These are phyloP conservation scores for Leucosticte australis DNA, from an alignment of 2,113 vertebrate genomes.

Conservation along the genomic window DNA sequence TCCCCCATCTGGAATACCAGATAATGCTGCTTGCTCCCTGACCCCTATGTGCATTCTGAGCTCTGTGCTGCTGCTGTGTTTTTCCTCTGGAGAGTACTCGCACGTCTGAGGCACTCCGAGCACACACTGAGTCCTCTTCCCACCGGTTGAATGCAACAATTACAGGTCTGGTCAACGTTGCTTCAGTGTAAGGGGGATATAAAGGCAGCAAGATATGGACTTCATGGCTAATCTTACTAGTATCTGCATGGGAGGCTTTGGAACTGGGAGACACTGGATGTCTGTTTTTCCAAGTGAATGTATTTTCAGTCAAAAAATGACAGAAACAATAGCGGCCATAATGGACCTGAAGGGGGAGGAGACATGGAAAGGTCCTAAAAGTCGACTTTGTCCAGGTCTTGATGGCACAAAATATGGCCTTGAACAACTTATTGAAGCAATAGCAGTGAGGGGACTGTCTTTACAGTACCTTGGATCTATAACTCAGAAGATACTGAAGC, in stretches of 20 bases:
- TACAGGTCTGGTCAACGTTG: not conserved
- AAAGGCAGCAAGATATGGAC: not conserved
- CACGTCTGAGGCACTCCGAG: not conserved
- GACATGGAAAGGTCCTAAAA: not conserved
- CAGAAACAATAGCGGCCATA: not conserved
- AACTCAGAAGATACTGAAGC: constrained; percentile 47
- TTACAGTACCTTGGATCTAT: constrained; percentile 23
- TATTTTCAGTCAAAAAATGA: constrained; percentile 45
- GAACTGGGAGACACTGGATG: constrained; percentile 13
- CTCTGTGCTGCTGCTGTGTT: not conserved
- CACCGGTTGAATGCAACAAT: not conserved
- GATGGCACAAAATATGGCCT: constrained; percentile 40
- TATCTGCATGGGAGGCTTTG: not conserved
- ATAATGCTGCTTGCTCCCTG: not conserved
- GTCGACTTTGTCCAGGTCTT: constrained; percentile 21
- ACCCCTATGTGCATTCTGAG: not conserved
- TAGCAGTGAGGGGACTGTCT: constrained; percentile 61
- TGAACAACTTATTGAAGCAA: constrained; percentile 70
- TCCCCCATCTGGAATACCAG: not conserved
- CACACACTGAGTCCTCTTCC: not conserved
- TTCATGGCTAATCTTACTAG: constrained; percentile 21
- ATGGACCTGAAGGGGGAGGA: not conserved
- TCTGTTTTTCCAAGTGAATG: constrained; percentile 48
- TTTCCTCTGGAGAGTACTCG: not conserved
- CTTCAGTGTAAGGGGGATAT: not conserved